Percentiles rank a stretch among this genome's conserved stretches.
Conservation (phyloP, 2,113 vertebrate genomes). For the Chrysochloris asiatica region DNA sequence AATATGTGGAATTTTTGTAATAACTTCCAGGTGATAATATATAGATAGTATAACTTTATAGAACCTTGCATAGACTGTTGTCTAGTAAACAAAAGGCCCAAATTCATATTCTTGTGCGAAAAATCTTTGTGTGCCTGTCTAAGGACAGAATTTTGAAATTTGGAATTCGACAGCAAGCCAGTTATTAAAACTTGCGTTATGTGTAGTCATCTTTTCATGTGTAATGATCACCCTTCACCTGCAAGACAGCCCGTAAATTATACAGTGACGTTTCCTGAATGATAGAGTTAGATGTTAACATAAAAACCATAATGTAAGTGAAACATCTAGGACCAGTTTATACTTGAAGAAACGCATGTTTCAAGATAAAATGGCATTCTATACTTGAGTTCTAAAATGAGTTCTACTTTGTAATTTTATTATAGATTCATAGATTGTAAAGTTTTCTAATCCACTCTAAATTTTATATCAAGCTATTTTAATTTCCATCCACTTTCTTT, state of each 20-base stretch:
- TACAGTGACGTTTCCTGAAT: constrained; percentile 66
- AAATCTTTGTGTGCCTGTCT: background rate
- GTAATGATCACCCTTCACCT: constrained; percentile 53
- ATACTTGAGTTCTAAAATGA: constrained; percentile 52
- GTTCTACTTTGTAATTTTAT: constrained; percentile 66
- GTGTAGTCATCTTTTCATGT: background rate
- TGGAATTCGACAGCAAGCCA: background rate
- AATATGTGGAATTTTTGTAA: background rate
- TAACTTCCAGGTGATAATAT: background rate
- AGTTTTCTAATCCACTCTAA: constrained; percentile 60
- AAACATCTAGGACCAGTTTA: constrained; percentile 61
- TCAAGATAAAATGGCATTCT: background rate
- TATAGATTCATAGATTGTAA: constrained; percentile 39
- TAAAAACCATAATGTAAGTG: constrained; percentile 59
- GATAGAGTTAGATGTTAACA: constrained; percentile 40
- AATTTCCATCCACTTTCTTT: constrained; percentile 26
- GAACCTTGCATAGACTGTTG: background rate
- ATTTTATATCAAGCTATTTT: constrained; percentile 51
- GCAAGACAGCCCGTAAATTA: constrained; percentile 63
- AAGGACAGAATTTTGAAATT: background rate
- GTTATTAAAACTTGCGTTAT: constrained; percentile 38
- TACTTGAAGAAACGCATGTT: constrained; percentile 52
- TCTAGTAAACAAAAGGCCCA: background rate
- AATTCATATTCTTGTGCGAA: background rate
- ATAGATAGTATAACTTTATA: background rate